These are phyloP conservation scores for Seladonia tumulorum DNA, from an alignment of 2,888 invertebrate species.

Conservation along the genomic window DNA sequence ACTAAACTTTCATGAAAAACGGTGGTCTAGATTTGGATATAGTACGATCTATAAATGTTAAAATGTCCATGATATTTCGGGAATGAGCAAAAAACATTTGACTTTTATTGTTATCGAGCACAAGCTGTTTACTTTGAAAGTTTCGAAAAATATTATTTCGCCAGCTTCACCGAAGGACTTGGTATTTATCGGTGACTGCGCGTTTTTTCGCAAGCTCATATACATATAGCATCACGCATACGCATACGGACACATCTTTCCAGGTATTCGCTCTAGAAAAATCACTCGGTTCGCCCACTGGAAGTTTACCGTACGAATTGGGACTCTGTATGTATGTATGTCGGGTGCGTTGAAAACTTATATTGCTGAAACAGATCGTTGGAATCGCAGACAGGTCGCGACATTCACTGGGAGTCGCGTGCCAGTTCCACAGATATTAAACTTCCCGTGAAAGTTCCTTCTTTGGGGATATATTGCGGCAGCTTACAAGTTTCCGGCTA, in stretches of 20 bases:
- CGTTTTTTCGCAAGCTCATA: not conserved
- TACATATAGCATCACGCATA: not conserved
- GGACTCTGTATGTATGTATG: conserved; percentile 8
- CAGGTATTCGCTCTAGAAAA: conserved; percentile 8
- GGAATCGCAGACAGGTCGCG: conserved; percentile 48
- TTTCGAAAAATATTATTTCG: not conserved
- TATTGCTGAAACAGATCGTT: conserved; percentile 46
- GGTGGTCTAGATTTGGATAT: no score
- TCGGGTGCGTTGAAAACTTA: conserved; percentile 45
- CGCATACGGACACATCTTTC: not conserved
- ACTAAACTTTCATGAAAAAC: no score
- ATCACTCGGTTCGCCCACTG: not conserved
- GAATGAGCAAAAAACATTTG: not conserved
- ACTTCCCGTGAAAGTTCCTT: conserved; percentile 47
- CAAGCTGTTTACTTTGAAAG: no score
- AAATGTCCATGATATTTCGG: not conserved
- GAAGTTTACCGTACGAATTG: conserved; percentile 30
- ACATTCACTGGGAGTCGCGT: conserved; percentile 46
- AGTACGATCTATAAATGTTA: not conserved
- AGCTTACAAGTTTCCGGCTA: conserved; percentile 43
- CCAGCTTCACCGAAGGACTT: not conserved
- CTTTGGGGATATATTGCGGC: conserved; percentile 38
- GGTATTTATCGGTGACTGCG: not conserved
- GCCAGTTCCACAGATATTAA: conserved; percentile 52
- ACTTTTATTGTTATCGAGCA: not conserved